These are phyloP conservation scores for Botia kubotai DNA, from an alignment of 2,797 vertebrate species.

Conservation along the genomic window DNA sequence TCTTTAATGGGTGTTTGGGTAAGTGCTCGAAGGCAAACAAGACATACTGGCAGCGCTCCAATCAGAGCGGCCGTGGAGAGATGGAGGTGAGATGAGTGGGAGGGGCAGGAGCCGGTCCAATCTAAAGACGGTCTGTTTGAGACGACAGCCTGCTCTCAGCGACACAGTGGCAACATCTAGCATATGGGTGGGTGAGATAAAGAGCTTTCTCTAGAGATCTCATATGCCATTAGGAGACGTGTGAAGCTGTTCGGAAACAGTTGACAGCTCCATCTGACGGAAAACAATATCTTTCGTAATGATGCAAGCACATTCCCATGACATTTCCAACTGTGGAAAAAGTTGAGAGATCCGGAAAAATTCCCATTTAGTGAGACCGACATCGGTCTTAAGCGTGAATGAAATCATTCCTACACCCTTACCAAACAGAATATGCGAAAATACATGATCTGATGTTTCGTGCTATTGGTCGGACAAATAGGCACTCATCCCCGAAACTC, in stretches of 20 bases:
- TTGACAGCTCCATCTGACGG: constrained; percentile 30
- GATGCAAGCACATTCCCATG: constrained; percentile 1
- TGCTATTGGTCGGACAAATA: neutral
- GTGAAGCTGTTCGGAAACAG: constrained; percentile 42
- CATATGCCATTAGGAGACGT: constrained; percentile 41
- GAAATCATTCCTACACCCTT: neutral
- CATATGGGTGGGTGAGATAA: constrained; percentile 50
- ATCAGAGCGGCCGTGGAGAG: constrained; percentile 5
- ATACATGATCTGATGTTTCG: neutral
- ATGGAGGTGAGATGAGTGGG: constrained; percentile 21
- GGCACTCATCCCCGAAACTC: neutral
- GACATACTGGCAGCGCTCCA: constrained; percentile 22
- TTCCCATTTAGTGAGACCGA: neutral
- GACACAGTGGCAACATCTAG: constrained; percentile 28
- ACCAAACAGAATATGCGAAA: neutral
- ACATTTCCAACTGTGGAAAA: neutral
- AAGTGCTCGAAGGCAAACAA: constrained; percentile 9
- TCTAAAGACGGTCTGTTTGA: constrained; percentile 27
- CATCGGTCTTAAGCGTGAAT: neutral
- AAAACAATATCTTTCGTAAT: constrained; percentile 16
- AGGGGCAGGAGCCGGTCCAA: constrained; percentile 33
- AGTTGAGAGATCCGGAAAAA: constrained; percentile 9
- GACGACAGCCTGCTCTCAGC: constrained; percentile 21
- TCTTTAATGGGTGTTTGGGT: constrained; percentile 46
- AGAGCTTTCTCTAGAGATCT: constrained; percentile 41